Conservation (phyloP, 2,888 invertebrate species). For the Conchocele bisecta region DNA sequence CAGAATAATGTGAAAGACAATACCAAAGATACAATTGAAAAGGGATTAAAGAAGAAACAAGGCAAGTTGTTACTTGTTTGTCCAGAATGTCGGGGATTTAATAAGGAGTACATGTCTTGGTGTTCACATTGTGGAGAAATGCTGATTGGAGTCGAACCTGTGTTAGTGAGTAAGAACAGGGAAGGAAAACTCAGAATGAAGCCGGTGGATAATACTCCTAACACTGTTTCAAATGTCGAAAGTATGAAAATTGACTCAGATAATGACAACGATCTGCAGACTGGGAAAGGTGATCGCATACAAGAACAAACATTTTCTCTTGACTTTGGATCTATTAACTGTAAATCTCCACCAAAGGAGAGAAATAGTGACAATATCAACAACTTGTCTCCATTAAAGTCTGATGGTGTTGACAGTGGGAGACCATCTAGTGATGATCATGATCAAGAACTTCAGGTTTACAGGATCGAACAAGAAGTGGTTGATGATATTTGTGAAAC, state of each 20-base stretch:
- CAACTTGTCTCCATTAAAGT: constrained; percentile 55
- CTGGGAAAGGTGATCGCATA: neutral
- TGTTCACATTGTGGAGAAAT: constrained; percentile 76
- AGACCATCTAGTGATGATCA: constrained; percentile 67
- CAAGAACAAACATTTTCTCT: constrained; percentile 43
- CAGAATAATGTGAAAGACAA: neutral
- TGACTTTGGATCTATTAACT: constrained; percentile 42
- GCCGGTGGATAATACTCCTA: constrained; percentile 10
- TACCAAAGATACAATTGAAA: constrained; percentile 7
- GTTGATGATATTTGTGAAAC: constrained; percentile 67
- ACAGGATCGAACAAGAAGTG: constrained; percentile 64
- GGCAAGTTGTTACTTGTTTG: constrained; percentile 67
- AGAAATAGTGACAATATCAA: constrained; percentile 10
- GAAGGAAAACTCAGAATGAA: constrained; percentile 47
- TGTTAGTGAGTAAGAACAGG: constrained; percentile 62
- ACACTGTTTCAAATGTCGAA: neutral
- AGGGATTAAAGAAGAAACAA: constrained; percentile 26
- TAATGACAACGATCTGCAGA: neutral
- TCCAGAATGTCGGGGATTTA: constrained; percentile 73
- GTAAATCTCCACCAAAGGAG: constrained; percentile 32
- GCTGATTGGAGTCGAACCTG: constrained; percentile 73
- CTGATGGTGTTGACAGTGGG: constrained; percentile 67
- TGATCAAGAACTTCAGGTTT: constrained; percentile 31
- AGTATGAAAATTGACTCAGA: neutral
- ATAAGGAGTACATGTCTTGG: constrained; percentile 77